Conservation (phyloP, 2,113 vertebrate species). For the Lamprotornis superbus region DNA sequence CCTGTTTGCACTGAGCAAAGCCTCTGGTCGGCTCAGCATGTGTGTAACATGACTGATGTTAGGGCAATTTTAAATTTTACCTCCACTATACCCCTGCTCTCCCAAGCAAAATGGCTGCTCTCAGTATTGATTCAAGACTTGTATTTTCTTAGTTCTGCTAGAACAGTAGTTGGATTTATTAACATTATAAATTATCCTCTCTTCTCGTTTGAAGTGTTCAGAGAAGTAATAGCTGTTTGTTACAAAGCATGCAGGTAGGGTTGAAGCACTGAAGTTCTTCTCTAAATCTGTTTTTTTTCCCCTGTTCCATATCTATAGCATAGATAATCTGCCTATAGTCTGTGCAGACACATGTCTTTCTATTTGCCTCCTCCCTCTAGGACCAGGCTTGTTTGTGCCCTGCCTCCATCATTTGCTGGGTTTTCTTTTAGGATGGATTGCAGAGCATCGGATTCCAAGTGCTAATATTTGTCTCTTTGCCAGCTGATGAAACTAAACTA, state of each 20-base stretch:
- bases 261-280: background rate
- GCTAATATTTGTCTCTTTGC: background rate
- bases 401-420: background rate
- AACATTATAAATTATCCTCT: background rate
- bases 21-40: fast-evolving
- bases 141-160: background rate
- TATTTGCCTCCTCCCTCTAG: background rate
- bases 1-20: background rate
- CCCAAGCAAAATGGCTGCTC: background rate
- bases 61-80: fast-evolving
- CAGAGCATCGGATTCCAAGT: background rate
- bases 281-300: background rate
- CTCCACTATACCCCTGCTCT: fast-evolving
- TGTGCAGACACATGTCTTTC: background rate
- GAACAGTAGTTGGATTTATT: background rate
- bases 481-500: background rate
- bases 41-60: fast-evolving
- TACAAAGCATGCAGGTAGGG: background rate
- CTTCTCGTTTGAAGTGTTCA: background rate
- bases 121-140: background rate
- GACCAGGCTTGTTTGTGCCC: background rate
- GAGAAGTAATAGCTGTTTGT: background rate
- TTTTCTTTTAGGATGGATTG: background rate
- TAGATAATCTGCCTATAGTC: background rate
- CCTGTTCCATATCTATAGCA: fast-evolving